Percentiles rank a stretch among this genome's conserved stretches.
Evolutionary conservation across 2,888 invertebrate genomes (phyloP).

Genomic region (Agrochola litura): DNA sequence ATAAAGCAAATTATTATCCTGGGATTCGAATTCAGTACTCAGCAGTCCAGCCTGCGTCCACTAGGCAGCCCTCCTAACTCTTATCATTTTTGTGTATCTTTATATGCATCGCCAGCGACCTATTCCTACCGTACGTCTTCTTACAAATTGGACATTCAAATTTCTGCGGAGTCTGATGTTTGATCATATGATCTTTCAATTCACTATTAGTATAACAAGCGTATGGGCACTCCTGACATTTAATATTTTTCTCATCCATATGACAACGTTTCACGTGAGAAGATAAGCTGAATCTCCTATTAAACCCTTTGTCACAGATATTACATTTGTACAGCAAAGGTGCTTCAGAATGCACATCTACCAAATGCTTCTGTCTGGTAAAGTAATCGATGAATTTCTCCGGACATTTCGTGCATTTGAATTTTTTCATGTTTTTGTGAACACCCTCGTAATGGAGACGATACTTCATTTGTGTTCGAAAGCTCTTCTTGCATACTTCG

Average conservation of each 20-base stretch:
- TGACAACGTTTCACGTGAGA: constrained; percentile 63
- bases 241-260: constrained; percentile 53
- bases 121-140: constrained; percentile 77
- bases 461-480: constrained; percentile 66
- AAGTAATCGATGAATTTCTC: constrained; percentile 74
- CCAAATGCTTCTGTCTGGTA: constrained; percentile 72
- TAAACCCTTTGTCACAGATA: constrained; percentile 59
- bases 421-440: constrained; percentile 70
- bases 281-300: constrained; percentile 54
- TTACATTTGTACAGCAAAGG: constrained; percentile 62
- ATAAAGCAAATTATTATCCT: not conserved
- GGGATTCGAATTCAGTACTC: not conserved
- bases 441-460: constrained; percentile 69
- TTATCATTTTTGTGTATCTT: constrained; percentile 76
- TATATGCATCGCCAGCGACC: constrained; percentile 78
- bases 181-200: constrained; percentile 73
- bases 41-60: not conserved
- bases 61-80: not conserved
- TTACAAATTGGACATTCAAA: constrained; percentile 83
- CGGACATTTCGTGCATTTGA: constrained; percentile 72
- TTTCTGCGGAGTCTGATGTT: constrained; percentile 73
- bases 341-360: constrained; percentile 64
- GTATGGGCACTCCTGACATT: constrained; percentile 49
- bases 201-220: constrained; percentile 23
- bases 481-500: constrained; percentile 73